A percentile compares a stretch with the other conserved stretches of the same genome.
phyloP scores from a whole-genome alignment of 2,113 vertebrate species.

The Siphamia tubifer region DNA sequence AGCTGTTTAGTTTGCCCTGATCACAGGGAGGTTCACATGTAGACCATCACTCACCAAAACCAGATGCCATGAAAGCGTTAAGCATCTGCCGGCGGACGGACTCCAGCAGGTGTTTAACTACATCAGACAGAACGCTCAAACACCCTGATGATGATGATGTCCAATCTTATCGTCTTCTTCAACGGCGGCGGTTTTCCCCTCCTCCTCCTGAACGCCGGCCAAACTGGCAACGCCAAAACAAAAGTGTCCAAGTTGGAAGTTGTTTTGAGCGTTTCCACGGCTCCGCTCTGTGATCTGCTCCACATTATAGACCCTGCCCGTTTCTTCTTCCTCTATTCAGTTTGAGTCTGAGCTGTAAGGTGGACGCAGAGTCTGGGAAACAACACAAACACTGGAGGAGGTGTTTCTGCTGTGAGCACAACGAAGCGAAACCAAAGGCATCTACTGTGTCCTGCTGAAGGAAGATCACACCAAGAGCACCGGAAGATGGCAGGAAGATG shows the following conservation, averaged over 20 bases:
- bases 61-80: slow-evolving; percentile 18
- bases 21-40: slow-evolving; percentile 51
- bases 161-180: slow-evolving; percentile 18
- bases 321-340: neutral
- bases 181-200: neutral
- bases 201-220: slow-evolving; percentile 1
- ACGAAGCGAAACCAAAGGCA: too few relatives aligned
- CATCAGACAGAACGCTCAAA: slow-evolving; percentile 45
- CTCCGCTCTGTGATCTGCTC: slow-evolving; percentile 28
- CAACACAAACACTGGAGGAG: slow-evolving; percentile 2
- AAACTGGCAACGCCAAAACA: slow-evolving; percentile 19
- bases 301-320: neutral
- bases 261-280: slow-evolving; percentile 18
- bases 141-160: slow-evolving; percentile 11
- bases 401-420: neutral
- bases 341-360: neutral
- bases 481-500: too few relatives aligned
- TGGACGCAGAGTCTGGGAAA: slow-evolving; percentile 12
- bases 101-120: slow-evolving; percentile 54
- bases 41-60: slow-evolving; percentile 40
- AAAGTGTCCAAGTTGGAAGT: slow-evolving; percentile 20
- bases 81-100: slow-evolving; percentile 43
- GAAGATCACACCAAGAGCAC: too few relatives aligned
- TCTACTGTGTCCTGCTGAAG: too few relatives aligned
- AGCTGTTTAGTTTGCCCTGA: slow-evolving; percentile 53